Conservation (phyloP, 2,797 vertebrate genomes). For the Sebastes steindachneri region DNA sequence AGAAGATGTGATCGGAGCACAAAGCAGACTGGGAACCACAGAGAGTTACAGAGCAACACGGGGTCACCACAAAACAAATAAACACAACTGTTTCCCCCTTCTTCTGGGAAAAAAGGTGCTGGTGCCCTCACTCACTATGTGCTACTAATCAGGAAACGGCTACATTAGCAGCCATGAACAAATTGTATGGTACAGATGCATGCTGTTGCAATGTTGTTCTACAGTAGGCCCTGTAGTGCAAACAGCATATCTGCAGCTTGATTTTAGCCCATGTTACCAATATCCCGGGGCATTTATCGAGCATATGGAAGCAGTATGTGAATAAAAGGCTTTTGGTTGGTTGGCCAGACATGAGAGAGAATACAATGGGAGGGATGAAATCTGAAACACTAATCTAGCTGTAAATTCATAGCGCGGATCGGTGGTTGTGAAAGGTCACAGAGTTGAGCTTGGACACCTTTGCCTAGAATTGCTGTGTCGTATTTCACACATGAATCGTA, state of each 20-base stretch:
- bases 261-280: conserved; percentile 36
- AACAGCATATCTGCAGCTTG: conserved; percentile 1
- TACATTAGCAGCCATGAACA: neutral
- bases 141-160: conserved; percentile 15
- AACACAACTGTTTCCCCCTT: conserved; percentile 32
- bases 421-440: conserved; percentile 41
- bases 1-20: neutral
- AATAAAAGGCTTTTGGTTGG: conserved; percentile 41
- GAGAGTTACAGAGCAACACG: conserved; percentile 2
- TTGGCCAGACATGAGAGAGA: conserved; percentile 71
- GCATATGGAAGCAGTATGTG: conserved; percentile 73
- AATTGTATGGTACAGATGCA: neutral
- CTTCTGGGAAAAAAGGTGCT: neutral
- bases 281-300: conserved; percentile 32
- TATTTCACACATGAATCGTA: conserved; percentile 39
- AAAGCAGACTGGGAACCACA: conserved; percentile 18
- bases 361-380: conserved; percentile 52
- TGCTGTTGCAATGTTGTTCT: neutral
- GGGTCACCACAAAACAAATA: conserved; percentile 26
- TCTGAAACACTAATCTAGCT: conserved; percentile 59
- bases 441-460: conserved; percentile 45
- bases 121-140: conserved; percentile 1
- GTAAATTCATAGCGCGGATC: conserved; percentile 55
- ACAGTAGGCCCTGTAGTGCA: neutral
- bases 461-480: conserved; percentile 21